Percentiles rank a stretch among this genome's conserved stretches.
phyloP scores from a whole-genome alignment of 2,888 invertebrate genomes.

The Euzophera pinguis region DNA sequence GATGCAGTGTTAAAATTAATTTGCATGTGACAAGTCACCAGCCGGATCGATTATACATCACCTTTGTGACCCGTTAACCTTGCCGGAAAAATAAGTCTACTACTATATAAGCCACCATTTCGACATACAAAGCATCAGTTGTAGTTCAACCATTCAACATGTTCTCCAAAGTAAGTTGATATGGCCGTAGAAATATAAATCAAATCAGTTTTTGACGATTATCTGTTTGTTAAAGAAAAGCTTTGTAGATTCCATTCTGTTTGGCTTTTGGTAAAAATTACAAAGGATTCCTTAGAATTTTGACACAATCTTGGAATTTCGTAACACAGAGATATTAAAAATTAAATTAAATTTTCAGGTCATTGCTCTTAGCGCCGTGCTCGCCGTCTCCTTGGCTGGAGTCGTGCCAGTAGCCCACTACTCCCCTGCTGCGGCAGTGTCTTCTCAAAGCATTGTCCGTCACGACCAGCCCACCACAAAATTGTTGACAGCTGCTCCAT shows the following conservation, averaged over 20 bases:
- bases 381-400: conserved; percentile 59
- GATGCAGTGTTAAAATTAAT: neutral
- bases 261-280: too few relatives aligned
- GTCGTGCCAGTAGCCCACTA: conserved; percentile 60
- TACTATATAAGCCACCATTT: conserved; percentile 53
- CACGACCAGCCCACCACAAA: conserved; percentile 38
- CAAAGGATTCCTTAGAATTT: neutral
- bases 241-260: too few relatives aligned
- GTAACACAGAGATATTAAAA: neutral
- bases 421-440: conserved; percentile 55
- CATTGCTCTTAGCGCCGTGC: conserved; percentile 49
- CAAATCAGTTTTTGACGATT: neutral
- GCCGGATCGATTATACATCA: neutral
- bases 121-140: conserved; percentile 50
- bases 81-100: conserved; percentile 47
- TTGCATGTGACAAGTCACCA: neutral
- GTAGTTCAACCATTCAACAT: conserved; percentile 44
- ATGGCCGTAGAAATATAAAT: neutral
- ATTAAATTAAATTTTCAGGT: conserved; percentile 37
- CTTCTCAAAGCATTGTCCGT: conserved; percentile 59
- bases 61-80: conserved; percentile 61
- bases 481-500: conserved; percentile 27
- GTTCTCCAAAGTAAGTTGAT: conserved; percentile 62
- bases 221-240: neutral
- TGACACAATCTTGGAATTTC: neutral